Percentiles rank a stretch among this genome's conserved stretches.
Conservation (phyloP, 2,113 vertebrate species). For the Capreolus pygargus region DNA sequence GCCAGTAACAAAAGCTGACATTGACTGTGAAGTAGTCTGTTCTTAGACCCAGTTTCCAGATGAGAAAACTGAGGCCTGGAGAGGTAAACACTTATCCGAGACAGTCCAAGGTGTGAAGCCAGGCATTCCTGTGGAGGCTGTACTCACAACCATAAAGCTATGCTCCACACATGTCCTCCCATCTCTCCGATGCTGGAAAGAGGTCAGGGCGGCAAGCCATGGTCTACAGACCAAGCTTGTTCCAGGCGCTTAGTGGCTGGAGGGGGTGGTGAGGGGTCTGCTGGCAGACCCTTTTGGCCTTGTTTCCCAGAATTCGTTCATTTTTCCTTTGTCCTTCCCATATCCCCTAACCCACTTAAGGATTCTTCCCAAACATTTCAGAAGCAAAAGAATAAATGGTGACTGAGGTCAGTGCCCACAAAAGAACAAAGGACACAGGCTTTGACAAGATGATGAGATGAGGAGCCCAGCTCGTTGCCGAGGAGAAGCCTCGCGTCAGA, state of each 20-base stretch:
- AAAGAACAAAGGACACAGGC: background rate
- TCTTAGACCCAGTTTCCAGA: background rate
- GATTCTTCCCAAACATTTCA: background rate
- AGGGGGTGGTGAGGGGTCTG: background rate
- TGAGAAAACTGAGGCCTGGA: background rate
- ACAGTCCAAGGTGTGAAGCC: background rate
- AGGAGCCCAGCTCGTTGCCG: background rate
- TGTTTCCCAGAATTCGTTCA: background rate
- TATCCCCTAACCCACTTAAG: background rate
- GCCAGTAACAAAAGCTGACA: background rate
- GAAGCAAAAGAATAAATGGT: background rate
- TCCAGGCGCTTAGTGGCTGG: background rate
- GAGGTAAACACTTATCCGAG: background rate
- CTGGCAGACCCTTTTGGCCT: background rate
- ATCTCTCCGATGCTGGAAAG: background rate
- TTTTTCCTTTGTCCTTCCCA: background rate
- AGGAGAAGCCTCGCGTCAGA: background rate
- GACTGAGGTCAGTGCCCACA: background rate
- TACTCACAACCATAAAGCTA: background rate
- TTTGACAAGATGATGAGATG: background rate
- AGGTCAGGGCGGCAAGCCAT: accelerated
- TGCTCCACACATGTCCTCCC: background rate
- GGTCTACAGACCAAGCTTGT: background rate
- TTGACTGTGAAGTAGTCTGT: background rate
- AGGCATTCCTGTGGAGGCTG: background rate